Evolutionary conservation across 2,113 vertebrate genomes (phyloP).

Genomic region (Hemicordylus capensis): DNA sequence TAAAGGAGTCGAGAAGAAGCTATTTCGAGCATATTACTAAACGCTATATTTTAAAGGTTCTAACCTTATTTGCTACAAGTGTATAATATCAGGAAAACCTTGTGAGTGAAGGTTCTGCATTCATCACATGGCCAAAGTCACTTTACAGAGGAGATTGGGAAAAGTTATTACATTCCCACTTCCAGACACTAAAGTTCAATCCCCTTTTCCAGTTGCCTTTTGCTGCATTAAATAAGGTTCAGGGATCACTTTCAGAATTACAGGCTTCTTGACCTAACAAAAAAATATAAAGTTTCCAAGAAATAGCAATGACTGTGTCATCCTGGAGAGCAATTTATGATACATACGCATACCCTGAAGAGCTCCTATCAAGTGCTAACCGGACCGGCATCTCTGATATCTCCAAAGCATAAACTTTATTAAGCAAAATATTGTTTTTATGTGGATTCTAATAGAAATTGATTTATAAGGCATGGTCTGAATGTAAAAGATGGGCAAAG

Average conservation of each 20-base stretch:
- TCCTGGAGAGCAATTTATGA: constrained; percentile 52
- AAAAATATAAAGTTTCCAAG: constrained; percentile 63
- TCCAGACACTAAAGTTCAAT: constrained; percentile 78
- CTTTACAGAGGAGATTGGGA: constrained; percentile 68
- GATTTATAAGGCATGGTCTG: constrained; percentile 46
- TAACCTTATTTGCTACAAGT: constrained; percentile 84
- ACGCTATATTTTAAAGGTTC: constrained; percentile 86
- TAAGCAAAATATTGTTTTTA: constrained; percentile 41
- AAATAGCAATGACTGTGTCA: constrained; percentile 56
- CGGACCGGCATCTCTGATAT: background rate
- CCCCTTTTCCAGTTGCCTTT: constrained; percentile 66
- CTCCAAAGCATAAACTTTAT: constrained; percentile 30
- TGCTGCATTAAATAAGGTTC: constrained; percentile 78
- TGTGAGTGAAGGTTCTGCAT: constrained; percentile 74
- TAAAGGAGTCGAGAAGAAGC: constrained; percentile 79
- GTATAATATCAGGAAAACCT: constrained; percentile 79
- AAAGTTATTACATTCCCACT: constrained; percentile 81
- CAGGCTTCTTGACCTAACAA: constrained; percentile 66
- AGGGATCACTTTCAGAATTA: constrained; percentile 72
- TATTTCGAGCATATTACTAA: constrained; percentile 81
- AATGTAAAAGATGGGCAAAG: constrained; percentile 56
- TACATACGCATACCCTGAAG: background rate
- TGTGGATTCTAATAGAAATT: constrained; percentile 55
- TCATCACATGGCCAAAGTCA: constrained; percentile 70
- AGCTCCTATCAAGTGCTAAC: background rate